Evolutionary conservation across 2,888 invertebrate genomes (phyloP).

Genomic region (Kuschelorhynchus macadamiae): DNA sequence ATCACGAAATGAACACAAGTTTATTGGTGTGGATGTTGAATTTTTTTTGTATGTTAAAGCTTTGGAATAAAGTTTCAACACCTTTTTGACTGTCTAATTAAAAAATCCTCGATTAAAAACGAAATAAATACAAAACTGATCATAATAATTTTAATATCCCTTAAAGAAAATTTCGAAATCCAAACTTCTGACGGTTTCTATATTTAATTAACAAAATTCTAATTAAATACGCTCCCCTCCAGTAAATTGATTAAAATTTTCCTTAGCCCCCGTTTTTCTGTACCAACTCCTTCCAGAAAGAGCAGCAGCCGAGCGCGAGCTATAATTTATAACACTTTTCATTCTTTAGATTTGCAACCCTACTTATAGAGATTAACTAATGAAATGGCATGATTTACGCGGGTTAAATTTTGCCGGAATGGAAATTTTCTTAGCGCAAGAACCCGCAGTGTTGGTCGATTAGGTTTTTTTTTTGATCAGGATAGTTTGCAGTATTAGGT

Average conservation of each 20-base stretch:
- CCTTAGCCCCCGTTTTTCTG: conserved; percentile 47
- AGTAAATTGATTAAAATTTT: conserved; percentile 50
- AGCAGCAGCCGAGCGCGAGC: conserved; percentile 17
- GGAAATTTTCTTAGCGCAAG: no score
- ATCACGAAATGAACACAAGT: no score
- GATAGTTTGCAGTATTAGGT: no score
- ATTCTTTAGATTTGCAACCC: conserved; percentile 60
- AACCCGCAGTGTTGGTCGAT: no score
- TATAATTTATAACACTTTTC: conserved; percentile 59
- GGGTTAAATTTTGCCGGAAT: conserved; percentile 12
- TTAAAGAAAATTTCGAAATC: conserved; percentile 7
- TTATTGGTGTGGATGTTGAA: no score
- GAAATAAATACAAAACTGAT: not conserved
- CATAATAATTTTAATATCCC: conserved; percentile 1
- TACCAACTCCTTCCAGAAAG: conserved; percentile 36
- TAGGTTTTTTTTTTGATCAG: no score
- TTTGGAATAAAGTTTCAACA: no score
- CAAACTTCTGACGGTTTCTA: conserved; percentile 29
- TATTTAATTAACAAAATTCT: conserved; percentile 48
- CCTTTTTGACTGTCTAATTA: no score
- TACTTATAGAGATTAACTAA: conserved; percentile 63
- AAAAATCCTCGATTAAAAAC: no score
- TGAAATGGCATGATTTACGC: conserved; percentile 61
- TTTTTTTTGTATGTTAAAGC: no score
- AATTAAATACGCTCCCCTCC: conserved; percentile 45